Conservation (phyloP, 1,140 invertebrate genomes). For the Calosoma granatense region DNA sequence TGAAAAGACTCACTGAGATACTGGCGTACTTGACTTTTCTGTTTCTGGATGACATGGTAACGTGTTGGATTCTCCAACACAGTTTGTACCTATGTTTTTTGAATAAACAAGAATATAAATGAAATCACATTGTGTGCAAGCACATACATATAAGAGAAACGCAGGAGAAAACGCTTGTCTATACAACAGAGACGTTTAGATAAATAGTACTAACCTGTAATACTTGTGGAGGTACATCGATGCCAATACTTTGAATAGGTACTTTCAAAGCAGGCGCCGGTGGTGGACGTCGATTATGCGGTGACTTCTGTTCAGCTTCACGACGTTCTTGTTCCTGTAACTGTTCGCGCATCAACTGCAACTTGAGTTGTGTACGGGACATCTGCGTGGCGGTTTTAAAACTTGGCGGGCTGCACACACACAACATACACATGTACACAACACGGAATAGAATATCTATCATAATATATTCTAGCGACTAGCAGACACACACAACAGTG, state of each 20-base stretch:
- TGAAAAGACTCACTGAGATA: conserved; percentile 71
- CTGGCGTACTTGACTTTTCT: conserved; percentile 77
- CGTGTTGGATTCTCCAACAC: conserved; percentile 81
- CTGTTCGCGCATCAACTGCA: conserved; percentile 77
- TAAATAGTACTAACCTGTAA: too few species aligned
- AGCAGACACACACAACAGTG: too few species aligned
- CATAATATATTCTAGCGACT: too few species aligned
- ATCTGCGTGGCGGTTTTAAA: conserved; percentile 70
- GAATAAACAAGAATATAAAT: too few species aligned
- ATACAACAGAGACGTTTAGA: too few species aligned
- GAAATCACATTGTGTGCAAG: conserved; percentile 15
- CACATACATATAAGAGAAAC: too few species aligned
- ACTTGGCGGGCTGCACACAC: conserved; percentile 64
- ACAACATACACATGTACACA: too few species aligned
- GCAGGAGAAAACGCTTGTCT: too few species aligned
- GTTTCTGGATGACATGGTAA: conserved; percentile 84
- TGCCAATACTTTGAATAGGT: conserved; percentile 46
- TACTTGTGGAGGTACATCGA: conserved; percentile 70
- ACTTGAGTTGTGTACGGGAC: conserved; percentile 73
- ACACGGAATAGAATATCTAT: conserved; percentile 19
- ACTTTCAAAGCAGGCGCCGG: conserved; percentile 43
- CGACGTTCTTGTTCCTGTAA: conserved; percentile 59
- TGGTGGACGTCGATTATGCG: conserved; percentile 35
- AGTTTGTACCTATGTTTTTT: conserved; percentile 59
- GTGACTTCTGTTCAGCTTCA: conserved; percentile 36